These are phyloP conservation scores for Watsonalla cultraria DNA, from an alignment of 2,888 invertebrate genomes.

Conservation along the genomic window DNA sequence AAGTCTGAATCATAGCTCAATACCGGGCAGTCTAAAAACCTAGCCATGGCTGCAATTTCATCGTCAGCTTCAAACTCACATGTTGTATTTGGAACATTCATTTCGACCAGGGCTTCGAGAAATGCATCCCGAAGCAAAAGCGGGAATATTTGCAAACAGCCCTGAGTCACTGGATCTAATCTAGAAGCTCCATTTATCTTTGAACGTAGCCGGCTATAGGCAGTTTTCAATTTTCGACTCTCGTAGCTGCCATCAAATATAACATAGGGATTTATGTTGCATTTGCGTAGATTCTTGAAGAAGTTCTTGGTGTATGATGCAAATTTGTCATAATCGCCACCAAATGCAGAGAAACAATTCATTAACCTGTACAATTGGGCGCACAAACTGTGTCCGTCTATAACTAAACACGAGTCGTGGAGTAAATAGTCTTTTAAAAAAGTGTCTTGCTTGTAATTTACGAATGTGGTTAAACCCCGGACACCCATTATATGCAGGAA, in stretches of 20 bases:
- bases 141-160: conserved; percentile 83
- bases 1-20: conserved; percentile 97
- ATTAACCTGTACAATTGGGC: conserved; percentile 83
- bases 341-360: conserved; percentile 84
- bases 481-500: conserved; percentile 82
- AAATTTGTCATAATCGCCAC: conserved; percentile 91
- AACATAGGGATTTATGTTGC: conserved; percentile 85
- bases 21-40: conserved; percentile 88
- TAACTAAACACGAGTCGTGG: conserved; percentile 83
- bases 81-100: conserved; percentile 82
- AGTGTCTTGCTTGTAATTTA: conserved; percentile 80
- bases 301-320: conserved; percentile 82
- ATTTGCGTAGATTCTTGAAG: conserved; percentile 83
- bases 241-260: conserved; percentile 90
- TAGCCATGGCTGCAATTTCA: conserved; percentile 90
- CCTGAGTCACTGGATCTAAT: conserved; percentile 77
- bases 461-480: conserved; percentile 89
- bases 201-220: conserved; percentile 76
- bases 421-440: conserved; percentile 82
- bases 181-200: conserved; percentile 79
- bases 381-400: conserved; percentile 89
- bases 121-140: conserved; percentile 87
- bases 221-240: conserved; percentile 83
- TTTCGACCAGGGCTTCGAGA: conserved; percentile 81
- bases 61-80: conserved; percentile 95